These are phyloP conservation scores for Apotomis turbidana DNA, from an alignment of 2,888 invertebrate species.

Conservation along the genomic window DNA sequence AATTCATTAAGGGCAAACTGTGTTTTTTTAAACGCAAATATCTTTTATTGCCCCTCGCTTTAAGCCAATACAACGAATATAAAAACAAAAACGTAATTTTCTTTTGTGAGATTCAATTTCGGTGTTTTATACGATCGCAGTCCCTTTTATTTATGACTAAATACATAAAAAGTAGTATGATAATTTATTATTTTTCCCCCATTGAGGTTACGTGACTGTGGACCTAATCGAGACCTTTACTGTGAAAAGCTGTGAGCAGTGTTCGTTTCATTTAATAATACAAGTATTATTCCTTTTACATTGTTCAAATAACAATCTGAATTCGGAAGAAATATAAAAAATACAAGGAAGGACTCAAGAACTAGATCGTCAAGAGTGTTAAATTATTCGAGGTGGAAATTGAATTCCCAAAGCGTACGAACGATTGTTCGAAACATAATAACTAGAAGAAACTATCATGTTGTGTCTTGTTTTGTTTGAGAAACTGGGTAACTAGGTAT, in stretches of 20 bases:
- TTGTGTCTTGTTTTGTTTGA: conserved; percentile 4
- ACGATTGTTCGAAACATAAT: not conserved
- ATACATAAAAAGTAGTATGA: conserved; percentile 39
- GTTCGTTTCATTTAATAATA: conserved; percentile 26
- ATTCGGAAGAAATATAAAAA: not conserved
- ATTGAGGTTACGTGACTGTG: conserved; percentile 19
- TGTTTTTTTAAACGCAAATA: conserved; percentile 54
- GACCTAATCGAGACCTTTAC: conserved; percentile 18
- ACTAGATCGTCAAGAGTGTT: not conserved
- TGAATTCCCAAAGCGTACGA: not conserved
- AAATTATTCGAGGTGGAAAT: not conserved
- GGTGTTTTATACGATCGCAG: conserved; percentile 49
- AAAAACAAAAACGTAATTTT: conserved; percentile 54
- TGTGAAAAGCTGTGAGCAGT: conserved; percentile 6
- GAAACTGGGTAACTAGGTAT: conserved; percentile 9
- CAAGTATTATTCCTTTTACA: not conserved
- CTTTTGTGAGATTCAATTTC: conserved; percentile 50
- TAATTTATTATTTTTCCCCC: conserved; percentile 34
- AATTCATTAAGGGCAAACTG: conserved; percentile 52
- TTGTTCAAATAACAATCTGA: conserved; percentile 5
- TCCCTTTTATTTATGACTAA: conserved; percentile 44
- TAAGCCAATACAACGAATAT: conserved; percentile 51
- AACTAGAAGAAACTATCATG: not conserved
- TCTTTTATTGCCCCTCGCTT: conserved; percentile 48
- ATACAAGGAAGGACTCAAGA: not conserved